Evolutionary conservation across 2,888 invertebrate species (phyloP).

Genomic region (Rhingia campestris): DNA sequence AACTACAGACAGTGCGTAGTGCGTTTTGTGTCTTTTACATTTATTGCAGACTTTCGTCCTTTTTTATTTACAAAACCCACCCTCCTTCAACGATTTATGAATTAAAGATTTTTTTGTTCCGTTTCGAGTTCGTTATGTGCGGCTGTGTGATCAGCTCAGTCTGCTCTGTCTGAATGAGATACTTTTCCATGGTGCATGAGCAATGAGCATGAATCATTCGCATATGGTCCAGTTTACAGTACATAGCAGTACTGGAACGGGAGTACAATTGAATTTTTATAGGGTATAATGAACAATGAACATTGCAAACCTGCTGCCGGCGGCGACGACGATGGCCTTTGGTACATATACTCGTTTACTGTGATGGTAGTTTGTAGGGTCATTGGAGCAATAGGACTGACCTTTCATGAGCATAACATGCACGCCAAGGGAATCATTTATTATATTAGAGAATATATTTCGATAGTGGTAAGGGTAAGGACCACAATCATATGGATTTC

Average conservation of each 20-base stretch:
- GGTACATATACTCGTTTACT: conserved; percentile 10
- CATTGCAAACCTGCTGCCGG: conserved; percentile 40
- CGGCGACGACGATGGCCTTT: not conserved
- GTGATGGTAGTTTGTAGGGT: conserved; percentile 48
- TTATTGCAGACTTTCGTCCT: conserved; percentile 20
- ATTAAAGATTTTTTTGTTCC: conserved; percentile 52
- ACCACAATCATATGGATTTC: no score
- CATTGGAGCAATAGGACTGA: conserved; percentile 66
- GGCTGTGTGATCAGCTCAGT: not conserved
- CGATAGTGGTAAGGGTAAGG: no score
- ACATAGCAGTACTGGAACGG: conserved; percentile 15
- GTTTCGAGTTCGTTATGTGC: not conserved
- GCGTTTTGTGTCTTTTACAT: conserved; percentile 39
- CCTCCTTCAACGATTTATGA: conserved; percentile 60
- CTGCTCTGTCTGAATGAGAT: conserved; percentile 26
- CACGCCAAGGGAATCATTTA: no score
- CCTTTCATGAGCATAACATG: conserved; percentile 18
- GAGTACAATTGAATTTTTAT: conserved; percentile 65
- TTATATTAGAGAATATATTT: no score
- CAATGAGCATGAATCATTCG: conserved; percentile 65
- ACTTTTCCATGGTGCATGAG: conserved; percentile 31
- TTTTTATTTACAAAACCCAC: conserved; percentile 35
- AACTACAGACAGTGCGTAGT: conserved; percentile 19
- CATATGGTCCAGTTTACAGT: conserved; percentile 46
- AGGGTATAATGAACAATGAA: conserved; percentile 41